These are phyloP conservation scores for Bugula neritina DNA, from an alignment of 2,888 invertebrate genomes.

Conservation along the genomic window DNA sequence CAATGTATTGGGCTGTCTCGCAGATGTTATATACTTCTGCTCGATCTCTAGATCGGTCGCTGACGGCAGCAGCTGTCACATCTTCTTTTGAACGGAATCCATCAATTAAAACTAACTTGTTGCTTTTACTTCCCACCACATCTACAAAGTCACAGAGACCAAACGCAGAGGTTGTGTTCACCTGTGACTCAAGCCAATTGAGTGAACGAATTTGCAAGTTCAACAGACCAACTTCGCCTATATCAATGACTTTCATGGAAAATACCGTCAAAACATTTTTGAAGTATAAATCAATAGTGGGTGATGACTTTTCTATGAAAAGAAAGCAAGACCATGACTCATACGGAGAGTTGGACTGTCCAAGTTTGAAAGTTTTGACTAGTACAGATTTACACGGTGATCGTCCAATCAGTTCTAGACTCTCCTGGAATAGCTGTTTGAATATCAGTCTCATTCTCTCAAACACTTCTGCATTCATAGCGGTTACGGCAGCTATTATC, in stretches of 20 bases:
- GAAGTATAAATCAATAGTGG: neutral
- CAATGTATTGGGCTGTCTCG: neutral
- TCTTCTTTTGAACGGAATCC: neutral
- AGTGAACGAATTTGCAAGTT: neutral
- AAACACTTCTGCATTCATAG: constrained; percentile 8
- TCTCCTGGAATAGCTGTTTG: neutral
- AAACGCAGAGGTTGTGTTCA: neutral
- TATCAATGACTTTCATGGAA: neutral
- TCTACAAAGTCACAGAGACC: neutral
- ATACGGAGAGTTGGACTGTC: neutral
- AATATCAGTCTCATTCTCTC: neutral
- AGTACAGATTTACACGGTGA: neutral
- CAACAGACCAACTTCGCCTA: neutral
- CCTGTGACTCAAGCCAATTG: neutral
- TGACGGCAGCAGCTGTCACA: neutral
- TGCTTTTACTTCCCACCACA: neutral
- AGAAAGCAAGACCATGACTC: constrained; percentile 11
- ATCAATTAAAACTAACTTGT: neutral
- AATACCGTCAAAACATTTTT: neutral
- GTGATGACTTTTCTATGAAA: neutral
- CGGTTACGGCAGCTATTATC: neutral
- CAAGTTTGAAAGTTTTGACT: neutral
- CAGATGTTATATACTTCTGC: neutral
- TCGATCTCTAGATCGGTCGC: neutral
- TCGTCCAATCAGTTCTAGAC: neutral